Evolutionary conservation across 2,888 invertebrate genomes (phyloP).

Genomic region (Megaustenia siamemsis): DNA sequence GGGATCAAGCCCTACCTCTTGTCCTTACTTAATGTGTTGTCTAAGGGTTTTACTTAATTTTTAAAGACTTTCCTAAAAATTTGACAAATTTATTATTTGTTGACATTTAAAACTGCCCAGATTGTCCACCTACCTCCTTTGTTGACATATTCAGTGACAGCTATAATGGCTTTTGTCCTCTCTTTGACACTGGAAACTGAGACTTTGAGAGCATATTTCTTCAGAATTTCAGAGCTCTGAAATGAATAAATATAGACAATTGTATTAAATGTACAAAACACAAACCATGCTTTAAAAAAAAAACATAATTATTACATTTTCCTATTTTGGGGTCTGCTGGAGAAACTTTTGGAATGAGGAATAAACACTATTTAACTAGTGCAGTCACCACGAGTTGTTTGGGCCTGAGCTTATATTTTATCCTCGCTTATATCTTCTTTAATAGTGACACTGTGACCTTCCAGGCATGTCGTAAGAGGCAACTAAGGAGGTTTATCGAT

Average conservation of each 20-base stretch:
- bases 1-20: too few relatives aligned
- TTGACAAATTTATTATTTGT: too few relatives aligned
- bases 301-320: not conserved
- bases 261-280: not conserved
- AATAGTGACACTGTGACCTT: too few relatives aligned
- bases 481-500: too few relatives aligned
- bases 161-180: conserved; percentile 65
- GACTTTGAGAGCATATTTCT: conserved; percentile 73
- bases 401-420: too few relatives aligned
- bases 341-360: not conserved
- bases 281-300: not conserved
- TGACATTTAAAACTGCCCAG: too few relatives aligned
- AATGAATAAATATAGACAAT: not conserved
- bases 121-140: conserved; percentile 68
- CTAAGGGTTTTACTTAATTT: too few relatives aligned
- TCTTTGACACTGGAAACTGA: conserved; percentile 72
- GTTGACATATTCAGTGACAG: conserved; percentile 67
- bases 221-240: conserved; percentile 72
- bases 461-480: too few relatives aligned
- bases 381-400: too few relatives aligned
- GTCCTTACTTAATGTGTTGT: too few relatives aligned
- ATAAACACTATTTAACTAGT: not conserved
- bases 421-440: too few relatives aligned
- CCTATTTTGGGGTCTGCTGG: not conserved
- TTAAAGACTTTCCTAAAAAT: too few relatives aligned